Conservation (phyloP, 2,797 vertebrate species). For the Phyllotis vaccarum region DNA sequence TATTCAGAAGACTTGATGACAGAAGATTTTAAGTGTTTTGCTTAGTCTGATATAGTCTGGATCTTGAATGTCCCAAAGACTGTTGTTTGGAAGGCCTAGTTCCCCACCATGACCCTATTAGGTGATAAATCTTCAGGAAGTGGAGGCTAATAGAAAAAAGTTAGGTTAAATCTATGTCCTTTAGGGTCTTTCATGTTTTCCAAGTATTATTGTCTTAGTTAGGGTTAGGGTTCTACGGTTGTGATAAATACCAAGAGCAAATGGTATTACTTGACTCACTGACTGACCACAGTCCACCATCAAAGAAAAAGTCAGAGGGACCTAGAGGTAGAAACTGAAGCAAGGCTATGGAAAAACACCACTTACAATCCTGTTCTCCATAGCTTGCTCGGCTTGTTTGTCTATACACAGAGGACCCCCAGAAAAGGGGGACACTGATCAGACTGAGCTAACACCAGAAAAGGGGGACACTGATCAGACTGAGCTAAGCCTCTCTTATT, state of each 20-base stretch:
- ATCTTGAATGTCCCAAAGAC: neutral
- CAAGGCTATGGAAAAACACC: neutral
- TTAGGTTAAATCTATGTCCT: neutral
- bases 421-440: neutral
- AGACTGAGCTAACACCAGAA: too few species aligned
- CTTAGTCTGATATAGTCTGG: neutral
- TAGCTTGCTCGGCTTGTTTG: neutral
- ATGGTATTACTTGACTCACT: neutral
- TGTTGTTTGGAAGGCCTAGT: neutral
- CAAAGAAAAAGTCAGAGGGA: neutral
- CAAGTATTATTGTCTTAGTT: neutral
- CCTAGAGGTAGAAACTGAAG: neutral
- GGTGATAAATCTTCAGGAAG: neutral
- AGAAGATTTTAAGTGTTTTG: neutral
- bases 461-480: neutral
- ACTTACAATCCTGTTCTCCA: neutral
- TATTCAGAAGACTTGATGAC: constrained; percentile 1
- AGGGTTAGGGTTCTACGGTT: neutral
- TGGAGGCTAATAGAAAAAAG: neutral
- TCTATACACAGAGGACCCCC: neutral
- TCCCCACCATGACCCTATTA: neutral
- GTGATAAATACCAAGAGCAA: neutral
- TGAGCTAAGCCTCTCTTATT: neutral
- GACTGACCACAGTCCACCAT: neutral
- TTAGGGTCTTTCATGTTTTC: neutral